These are phyloP conservation scores for Sterrhoptilus dennistouni DNA, from an alignment of 2,113 vertebrate species.

Conservation along the genomic window DNA sequence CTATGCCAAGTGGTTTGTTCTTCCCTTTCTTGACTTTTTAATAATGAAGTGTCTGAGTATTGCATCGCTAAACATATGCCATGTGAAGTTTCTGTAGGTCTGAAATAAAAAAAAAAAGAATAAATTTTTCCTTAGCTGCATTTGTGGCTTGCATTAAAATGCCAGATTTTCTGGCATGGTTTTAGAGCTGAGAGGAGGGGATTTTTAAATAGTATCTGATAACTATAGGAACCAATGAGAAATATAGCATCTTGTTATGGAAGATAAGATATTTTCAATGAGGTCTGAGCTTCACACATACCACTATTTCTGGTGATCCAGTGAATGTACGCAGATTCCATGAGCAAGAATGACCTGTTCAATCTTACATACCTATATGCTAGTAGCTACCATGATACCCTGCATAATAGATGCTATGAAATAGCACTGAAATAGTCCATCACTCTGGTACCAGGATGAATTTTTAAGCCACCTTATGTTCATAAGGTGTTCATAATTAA, in stretches of 20 bases:
- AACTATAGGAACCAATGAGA: slow-evolving; percentile 15
- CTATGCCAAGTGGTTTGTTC: background rate
- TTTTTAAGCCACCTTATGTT: background rate
- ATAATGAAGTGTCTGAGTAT: background rate
- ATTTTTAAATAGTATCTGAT: slow-evolving; percentile 37
- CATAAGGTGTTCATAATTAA: background rate
- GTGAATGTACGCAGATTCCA: background rate
- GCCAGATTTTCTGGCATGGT: background rate
- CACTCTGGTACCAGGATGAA: background rate
- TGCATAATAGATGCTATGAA: background rate
- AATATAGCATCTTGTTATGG: background rate
- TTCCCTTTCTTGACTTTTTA: background rate
- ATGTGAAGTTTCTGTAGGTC: background rate
- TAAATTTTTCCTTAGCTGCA: background rate
- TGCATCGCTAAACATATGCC: background rate
- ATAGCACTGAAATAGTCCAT: background rate
- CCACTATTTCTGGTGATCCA: background rate
- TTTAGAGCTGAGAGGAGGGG: background rate
- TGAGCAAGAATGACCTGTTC: background rate
- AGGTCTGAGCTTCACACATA: background rate
- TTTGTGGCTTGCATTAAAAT: slow-evolving; percentile 6
- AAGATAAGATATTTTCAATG: background rate
- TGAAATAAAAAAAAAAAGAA: background rate
- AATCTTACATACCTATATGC: background rate
- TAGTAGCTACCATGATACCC: background rate